phyloP scores from a whole-genome alignment of 35 echinoderm and acorn worm genomes.

The Ptychodera flava region DNA sequence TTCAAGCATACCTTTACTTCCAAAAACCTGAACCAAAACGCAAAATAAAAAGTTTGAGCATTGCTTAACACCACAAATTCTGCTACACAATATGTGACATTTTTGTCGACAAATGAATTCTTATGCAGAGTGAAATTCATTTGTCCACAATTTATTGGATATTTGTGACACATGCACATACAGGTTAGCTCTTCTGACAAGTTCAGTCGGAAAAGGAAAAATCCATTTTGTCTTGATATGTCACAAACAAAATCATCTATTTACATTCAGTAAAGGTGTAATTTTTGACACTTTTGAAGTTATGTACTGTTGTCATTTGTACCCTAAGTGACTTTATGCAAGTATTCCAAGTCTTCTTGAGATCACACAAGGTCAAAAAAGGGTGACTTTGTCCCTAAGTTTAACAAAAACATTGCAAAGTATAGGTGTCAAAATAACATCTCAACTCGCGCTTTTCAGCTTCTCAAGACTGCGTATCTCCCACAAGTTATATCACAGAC shows the following conservation, averaged over 20 bases:
- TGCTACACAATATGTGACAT: background rate
- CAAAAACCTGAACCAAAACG: conserved; percentile 47
- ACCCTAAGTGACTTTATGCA: too few relatives aligned
- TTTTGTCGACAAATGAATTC: background rate
- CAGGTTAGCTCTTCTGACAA: background rate
- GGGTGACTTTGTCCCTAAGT: background rate
- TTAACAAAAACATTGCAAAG: background rate
- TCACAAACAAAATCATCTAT: too few relatives aligned
- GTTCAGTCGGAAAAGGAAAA: background rate
- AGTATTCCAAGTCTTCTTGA: too few relatives aligned
- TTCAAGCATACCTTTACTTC: conserved; percentile 77
- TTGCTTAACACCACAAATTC: background rate
- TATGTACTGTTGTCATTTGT: too few relatives aligned
- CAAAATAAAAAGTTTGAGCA: background rate
- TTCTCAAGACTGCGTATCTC: background rate
- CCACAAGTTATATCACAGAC: background rate
- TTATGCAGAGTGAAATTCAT: background rate
- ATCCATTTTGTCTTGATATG: too few relatives aligned
- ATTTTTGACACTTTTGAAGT: too few relatives aligned
- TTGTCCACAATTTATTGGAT: background rate
- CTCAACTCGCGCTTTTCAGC: background rate
- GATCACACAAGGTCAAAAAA: background rate
- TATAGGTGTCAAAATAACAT: background rate
- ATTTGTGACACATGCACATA: background rate
- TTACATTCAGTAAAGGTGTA: too few relatives aligned